These are phyloP conservation scores for Erebia epiphron DNA, from an alignment of 2,888 invertebrate species.

Conservation along the genomic window DNA sequence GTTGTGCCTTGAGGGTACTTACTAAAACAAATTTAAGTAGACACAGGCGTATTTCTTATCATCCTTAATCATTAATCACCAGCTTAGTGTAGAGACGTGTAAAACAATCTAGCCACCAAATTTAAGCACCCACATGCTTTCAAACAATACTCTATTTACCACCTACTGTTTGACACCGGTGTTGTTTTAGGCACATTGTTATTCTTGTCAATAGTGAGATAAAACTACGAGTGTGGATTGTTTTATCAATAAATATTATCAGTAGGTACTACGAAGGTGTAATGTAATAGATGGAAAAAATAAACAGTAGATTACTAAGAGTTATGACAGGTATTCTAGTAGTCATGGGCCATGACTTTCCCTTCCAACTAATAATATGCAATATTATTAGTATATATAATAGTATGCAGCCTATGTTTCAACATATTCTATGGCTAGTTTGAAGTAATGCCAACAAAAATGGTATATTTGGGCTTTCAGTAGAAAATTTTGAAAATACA, in stretches of 20 bases:
- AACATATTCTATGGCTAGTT: no score
- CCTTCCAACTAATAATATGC: not conserved
- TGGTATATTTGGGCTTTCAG: no score
- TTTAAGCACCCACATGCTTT: slow-evolving; percentile 57
- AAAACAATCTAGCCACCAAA: slow-evolving; percentile 50
- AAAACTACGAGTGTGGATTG: slow-evolving; percentile 16
- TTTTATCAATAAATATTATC: slow-evolving; percentile 21
- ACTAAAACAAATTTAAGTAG: slow-evolving; percentile 3
- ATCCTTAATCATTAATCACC: slow-evolving; percentile 52
- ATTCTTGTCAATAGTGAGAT: slow-evolving; percentile 32
- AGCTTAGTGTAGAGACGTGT: slow-evolving; percentile 51
- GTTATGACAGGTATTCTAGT: not conserved
- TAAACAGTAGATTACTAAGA: not conserved
- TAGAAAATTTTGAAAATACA: no score
- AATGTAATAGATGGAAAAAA: not conserved
- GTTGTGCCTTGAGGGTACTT: not conserved
- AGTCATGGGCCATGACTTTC: not conserved
- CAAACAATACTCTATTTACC: slow-evolving; percentile 74
- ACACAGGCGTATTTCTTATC: slow-evolving; percentile 44
- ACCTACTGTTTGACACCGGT: slow-evolving; percentile 58
- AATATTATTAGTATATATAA: no score
- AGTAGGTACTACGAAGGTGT: slow-evolving; percentile 3
- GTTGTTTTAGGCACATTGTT: slow-evolving; percentile 38
- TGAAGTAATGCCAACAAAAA: no score
- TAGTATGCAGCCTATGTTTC: not conserved